These are phyloP conservation scores for Anguilla anguilla DNA, from an alignment of 2,797 vertebrate genomes.

Conservation along the genomic window DNA sequence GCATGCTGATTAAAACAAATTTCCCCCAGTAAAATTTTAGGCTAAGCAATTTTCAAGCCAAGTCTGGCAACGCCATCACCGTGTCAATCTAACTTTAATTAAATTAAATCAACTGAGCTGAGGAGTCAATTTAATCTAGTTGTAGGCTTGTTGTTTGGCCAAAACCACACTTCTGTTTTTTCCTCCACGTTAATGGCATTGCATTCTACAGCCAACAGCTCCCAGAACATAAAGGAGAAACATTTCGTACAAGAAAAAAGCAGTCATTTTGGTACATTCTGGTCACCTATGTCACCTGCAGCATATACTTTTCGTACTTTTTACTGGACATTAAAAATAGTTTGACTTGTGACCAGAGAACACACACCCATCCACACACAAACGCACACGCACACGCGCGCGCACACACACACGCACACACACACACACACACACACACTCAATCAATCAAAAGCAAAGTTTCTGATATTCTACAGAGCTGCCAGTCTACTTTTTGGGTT, in stretches of 20 bases:
- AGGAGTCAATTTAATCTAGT: conserved; percentile 12
- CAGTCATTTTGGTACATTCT: neutral
- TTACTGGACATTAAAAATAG: neutral
- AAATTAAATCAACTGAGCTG: conserved; percentile 16
- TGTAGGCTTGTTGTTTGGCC: neutral
- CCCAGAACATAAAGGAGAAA: neutral
- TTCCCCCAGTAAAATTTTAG: neutral
- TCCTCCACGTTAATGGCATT: neutral
- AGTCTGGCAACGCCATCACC: neutral
- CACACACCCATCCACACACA: conserved; percentile 3
- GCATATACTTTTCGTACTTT: neutral
- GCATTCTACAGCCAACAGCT: neutral
- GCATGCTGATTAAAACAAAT: conserved; percentile 11
- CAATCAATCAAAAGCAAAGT: neutral
- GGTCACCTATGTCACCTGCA: neutral
- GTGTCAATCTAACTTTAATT: conserved; percentile 12
- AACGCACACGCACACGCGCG: neutral
- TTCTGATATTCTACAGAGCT: neutral
- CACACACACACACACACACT: conserved; percentile 9
- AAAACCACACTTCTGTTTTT: neutral
- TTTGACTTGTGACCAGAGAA: neutral
- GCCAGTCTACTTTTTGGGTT: neutral
- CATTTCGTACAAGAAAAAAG: neutral
- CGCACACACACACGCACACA: conserved; percentile 17
- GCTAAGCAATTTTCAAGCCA: neutral